Conservation (phyloP, 2,113 vertebrate genomes). For the Aptenodytes forsteri region DNA sequence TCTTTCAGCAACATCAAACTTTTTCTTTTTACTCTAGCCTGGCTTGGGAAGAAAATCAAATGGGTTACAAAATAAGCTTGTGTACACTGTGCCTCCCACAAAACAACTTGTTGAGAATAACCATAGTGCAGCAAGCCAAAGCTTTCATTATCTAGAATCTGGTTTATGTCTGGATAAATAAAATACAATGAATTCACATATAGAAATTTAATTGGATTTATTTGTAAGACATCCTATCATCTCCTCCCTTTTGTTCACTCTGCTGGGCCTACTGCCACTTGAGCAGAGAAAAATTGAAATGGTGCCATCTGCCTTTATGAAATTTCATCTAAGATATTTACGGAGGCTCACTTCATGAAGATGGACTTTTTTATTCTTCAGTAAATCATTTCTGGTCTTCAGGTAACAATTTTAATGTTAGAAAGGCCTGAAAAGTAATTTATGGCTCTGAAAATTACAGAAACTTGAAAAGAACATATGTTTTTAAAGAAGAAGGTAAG, state of each 20-base stretch:
- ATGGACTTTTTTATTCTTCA: slow-evolving; percentile 39
- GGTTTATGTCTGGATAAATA: slow-evolving; percentile 60
- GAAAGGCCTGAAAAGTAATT: slow-evolving; percentile 50
- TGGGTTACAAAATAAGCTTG: background rate
- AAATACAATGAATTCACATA: slow-evolving; percentile 60
- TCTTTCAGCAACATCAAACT: background rate
- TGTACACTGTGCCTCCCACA: background rate
- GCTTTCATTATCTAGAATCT: slow-evolving; percentile 53
- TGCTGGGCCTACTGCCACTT: slow-evolving; percentile 49
- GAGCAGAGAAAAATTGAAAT: slow-evolving; percentile 63
- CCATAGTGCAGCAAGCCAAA: background rate
- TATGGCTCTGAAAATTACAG: slow-evolving; percentile 15
- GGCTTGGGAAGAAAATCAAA: slow-evolving; percentile 4
- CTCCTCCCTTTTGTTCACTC: slow-evolving; percentile 49
- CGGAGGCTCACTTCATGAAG: slow-evolving; percentile 28
- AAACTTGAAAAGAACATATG: background rate
- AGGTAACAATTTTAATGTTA: slow-evolving; percentile 59
- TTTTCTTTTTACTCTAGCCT: background rate
- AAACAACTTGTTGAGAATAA: background rate
- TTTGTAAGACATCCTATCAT: slow-evolving; percentile 12
- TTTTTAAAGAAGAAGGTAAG: background rate
- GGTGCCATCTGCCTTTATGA: slow-evolving; percentile 62
- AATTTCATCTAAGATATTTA: slow-evolving; percentile 66
- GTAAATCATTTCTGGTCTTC: slow-evolving; percentile 63
- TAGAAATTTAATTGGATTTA: slow-evolving; percentile 66